Base-by-base conservation (phyloP, 2,888 invertebrate species). In the Harmothoe impar region DNA sequence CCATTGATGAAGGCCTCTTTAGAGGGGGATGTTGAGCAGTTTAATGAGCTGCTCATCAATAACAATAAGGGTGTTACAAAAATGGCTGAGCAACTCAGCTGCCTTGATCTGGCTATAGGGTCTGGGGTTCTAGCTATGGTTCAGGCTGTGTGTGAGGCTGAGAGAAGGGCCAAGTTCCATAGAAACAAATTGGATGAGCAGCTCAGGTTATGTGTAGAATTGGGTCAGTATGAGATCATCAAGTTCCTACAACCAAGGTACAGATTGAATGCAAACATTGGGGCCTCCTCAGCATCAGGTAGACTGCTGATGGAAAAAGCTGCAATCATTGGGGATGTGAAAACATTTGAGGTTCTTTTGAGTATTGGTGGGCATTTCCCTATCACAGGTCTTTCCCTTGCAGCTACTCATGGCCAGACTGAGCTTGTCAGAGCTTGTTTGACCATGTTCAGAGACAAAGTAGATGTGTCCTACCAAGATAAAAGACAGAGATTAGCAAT, bases 41-140 rank as follows among this genome's bases (percentile, higher is more conserved):
- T 84, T 51, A n/a, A 35, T 3, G 20, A 43, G 20, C 20, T 84
- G 43, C 20, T 43, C 17, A 35, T 1, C n/a, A 51, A 33, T 20
- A 51, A 84, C 5, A 1, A 33, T 12, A 51, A 35, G 20, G 43
- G 23, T 35, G 25, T 35, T 23, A 84, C 43, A 17, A 84, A 23
- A 20, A 35, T 20, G n/a, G 20, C 25, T 33, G 43, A 33, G n/a
- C 0, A 84, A 1, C 23, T 43, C 10, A n/a, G 35, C 10, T 84
- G 43, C 29, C 84, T 84, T 7, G 84, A 84, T 25, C 43, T 84
- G 0, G 84, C 84, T n/a, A 51, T 84, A 51, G 84, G 84, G 20
- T 51, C 43, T 23, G 84, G 84, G n/a, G 17, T 20, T 20, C 15
- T 51, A n/a, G 51, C 3, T 12, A 84, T 84, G 84, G 51, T 84